A percentile compares a stretch with the other conserved stretches of the same genome.
These are phyloP conservation scores for Phallusia fumigata DNA, from an alignment of 23 tunicate genomes.

Conservation along the genomic window DNA sequence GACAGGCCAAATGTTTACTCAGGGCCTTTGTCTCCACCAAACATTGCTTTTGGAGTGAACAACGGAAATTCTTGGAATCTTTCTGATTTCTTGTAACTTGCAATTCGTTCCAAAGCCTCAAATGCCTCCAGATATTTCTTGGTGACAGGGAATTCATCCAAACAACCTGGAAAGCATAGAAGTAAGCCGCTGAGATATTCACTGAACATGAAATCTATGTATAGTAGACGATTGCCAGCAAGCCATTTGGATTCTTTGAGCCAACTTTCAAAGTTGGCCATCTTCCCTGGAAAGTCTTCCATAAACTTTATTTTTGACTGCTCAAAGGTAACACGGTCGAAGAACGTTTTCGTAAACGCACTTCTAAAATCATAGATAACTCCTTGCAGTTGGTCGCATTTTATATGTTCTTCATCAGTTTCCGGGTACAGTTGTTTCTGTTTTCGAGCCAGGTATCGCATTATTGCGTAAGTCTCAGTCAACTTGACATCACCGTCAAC, in stretches of 20 bases:
- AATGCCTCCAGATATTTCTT: conserved; percentile 27
- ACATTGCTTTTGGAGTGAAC: conserved; percentile 25
- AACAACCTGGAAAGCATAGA: conserved; percentile 25
- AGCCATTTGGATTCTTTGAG: conserved; percentile 25
- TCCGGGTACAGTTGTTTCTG: conserved; percentile 34
- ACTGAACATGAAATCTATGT: conserved; percentile 37
- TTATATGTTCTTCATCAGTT: conserved; percentile 23
- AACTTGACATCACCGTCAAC: conserved; percentile 53
- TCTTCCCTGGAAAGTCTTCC: conserved; percentile 18
- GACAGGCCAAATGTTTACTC: too few species aligned
- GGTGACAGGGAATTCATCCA: neutral
- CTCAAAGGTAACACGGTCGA: conserved; percentile 17
- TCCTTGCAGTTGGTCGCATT: conserved; percentile 26
- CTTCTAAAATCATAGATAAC: conserved; percentile 35
- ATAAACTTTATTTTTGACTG: conserved; percentile 14
- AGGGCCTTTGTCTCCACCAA: neutral
- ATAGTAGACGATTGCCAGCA: conserved; percentile 25
- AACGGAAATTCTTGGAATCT: conserved; percentile 36
- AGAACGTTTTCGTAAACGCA: conserved; percentile 23
- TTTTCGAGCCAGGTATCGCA: conserved; percentile 37
- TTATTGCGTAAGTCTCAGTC: conserved; percentile 59
- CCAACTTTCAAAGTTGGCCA: conserved; percentile 23
- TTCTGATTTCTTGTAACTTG: conserved; percentile 22
- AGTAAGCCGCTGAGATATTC: conserved; percentile 30
- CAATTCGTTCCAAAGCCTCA: conserved; percentile 13